Evolutionary conservation across 1,140 invertebrate species (phyloP).

Genomic region (Helicoverpa zea): DNA sequence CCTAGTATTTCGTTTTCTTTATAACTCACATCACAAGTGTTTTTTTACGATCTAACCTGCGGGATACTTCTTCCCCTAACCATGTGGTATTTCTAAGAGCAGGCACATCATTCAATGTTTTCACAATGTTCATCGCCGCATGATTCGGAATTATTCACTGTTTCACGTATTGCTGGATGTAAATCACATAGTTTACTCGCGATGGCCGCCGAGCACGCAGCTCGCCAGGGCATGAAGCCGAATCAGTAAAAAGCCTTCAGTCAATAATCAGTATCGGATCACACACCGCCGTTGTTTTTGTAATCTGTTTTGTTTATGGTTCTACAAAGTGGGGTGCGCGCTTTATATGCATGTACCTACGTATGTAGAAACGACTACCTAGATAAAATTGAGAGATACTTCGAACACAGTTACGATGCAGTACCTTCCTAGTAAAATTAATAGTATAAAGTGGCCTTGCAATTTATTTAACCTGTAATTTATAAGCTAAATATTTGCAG

Average conservation of each 20-base stretch:
- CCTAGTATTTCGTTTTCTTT: no score
- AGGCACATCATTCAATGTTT: constrained; percentile 1
- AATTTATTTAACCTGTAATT: no score
- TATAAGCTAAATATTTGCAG: no score
- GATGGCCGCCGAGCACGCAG: constrained; percentile 2
- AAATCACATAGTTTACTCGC: constrained; percentile 8
- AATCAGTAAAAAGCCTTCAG: constrained; percentile 24
- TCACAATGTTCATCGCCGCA: background rate
- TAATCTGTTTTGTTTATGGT: background rate
- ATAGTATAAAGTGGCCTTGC: no score
- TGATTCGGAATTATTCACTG: constrained; percentile 18
- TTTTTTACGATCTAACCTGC: no score
- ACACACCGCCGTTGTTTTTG: constrained; percentile 4
- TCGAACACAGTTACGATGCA: no score
- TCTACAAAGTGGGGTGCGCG: background rate
- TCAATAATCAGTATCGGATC: constrained; percentile 12
- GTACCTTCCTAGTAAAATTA: no score
- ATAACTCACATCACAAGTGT: no score
- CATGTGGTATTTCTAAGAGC: background rate
- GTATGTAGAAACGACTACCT: background rate
- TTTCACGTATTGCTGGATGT: constrained; percentile 4
- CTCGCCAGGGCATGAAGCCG: background rate
- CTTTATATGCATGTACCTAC: background rate
- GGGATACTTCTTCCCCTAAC: background rate
- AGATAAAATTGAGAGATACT: no score